Evolutionary conservation across 1,140 invertebrate species (phyloP), one percentile per base, ranked within the genome.

Genomic region (Hesperophylax magnus): DNA sequence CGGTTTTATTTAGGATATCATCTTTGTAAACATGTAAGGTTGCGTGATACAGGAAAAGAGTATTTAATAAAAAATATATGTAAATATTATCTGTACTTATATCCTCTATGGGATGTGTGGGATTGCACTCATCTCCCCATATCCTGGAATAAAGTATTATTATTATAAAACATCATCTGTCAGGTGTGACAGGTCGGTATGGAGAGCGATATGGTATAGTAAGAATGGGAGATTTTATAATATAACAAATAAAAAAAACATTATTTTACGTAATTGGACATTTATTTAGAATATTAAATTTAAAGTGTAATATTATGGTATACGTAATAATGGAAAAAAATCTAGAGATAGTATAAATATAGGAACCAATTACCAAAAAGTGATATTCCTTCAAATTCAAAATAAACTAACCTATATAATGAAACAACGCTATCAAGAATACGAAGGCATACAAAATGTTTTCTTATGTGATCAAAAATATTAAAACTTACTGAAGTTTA

Each of bases 291-390:
- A 72, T 72, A 22, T 20, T 72, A 52, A 52, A 72, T 52, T 52
- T 5, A 18, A 72, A 53, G 18, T 22, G 17, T 22, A 53, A 53
- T 53, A 72, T 72, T 53, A 72, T 72, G 69, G 47, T 72, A 72
- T 72, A 72, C 53, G 69, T 72, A 72, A 72, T 39, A 72, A 72
- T 72, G 69, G 69, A 72, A 72, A 72, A 72, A 72, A 72, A 18
- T 24, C 53, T 54, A 72, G 39, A 72, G 69, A 72, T 17, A 71
- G 47, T 72, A 53, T 72, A 72, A 72, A 72, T 72, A 72, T 72
- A 72, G 24, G 22, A 52, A 53, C 39, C 18, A 72, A 72, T 18
- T 54, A 72, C 39, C 69, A 72, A 72, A 72, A 27, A 72, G 47
- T 53, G 69, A 53, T 72, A 72, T 72, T 54, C 53, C 69, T 71